These are phyloP conservation scores for Hoplostethus atlanticus DNA, from an alignment of 2,797 vertebrate genomes.

Conservation along the genomic window DNA sequence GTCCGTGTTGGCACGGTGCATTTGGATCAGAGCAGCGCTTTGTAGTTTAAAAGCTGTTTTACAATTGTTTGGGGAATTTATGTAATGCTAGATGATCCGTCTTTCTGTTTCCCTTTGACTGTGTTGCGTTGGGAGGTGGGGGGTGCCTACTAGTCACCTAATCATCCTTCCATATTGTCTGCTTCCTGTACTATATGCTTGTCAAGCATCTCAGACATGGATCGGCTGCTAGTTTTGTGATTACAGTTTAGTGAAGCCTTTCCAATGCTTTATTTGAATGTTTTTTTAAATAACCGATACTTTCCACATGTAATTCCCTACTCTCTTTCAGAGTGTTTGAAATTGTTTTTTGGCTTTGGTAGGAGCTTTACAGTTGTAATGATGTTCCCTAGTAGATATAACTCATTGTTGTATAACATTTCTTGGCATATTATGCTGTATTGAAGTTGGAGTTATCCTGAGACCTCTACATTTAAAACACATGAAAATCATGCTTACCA, in stretches of 20 bases:
- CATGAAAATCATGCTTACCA: neutral
- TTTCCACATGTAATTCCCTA: neutral
- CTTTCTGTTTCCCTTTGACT: slow-evolving; percentile 24
- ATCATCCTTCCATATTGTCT: slow-evolving; percentile 61
- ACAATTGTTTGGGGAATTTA: slow-evolving; percentile 3
- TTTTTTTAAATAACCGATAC: no score
- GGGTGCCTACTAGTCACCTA: slow-evolving; percentile 12
- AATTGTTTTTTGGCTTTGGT: neutral
- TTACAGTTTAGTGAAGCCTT: neutral
- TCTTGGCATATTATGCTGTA: neutral
- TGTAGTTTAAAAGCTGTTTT: neutral
- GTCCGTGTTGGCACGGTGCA: neutral
- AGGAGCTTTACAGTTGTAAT: neutral
- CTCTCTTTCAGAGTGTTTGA: neutral
- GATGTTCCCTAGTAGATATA: no score
- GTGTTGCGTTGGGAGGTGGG: slow-evolving; percentile 25
- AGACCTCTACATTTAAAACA: neutral
- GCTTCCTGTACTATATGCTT: slow-evolving; percentile 19
- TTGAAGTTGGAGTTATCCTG: neutral
- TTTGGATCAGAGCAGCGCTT: neutral
- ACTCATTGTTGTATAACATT: no score
- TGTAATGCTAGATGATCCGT: slow-evolving; percentile 13
- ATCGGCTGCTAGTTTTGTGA: neutral
- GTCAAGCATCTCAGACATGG: slow-evolving; percentile 7
- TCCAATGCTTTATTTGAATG: neutral